These are phyloP conservation scores for Aldrovandia affinis DNA, from an alignment of 2,797 vertebrate species.

Conservation along the genomic window DNA sequence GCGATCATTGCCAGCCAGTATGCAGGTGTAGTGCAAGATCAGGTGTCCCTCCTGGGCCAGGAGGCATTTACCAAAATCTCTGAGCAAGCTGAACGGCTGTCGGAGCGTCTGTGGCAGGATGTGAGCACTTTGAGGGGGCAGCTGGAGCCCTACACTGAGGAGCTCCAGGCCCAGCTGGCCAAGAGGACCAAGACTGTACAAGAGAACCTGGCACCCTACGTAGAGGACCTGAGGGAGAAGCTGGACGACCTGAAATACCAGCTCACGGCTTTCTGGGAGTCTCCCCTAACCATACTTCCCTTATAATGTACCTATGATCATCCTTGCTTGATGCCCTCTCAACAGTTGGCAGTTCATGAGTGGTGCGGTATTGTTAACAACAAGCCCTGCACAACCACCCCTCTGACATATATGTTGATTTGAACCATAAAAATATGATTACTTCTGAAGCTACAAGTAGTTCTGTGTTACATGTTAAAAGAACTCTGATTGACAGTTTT, in stretches of 20 bases:
- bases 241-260: conserved; percentile 9
- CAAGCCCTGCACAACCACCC: not conserved
- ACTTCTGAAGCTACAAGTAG: not conserved
- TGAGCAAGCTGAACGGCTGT: conserved; percentile 48
- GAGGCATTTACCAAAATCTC: conserved; percentile 46
- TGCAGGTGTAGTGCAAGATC: conserved; percentile 35
- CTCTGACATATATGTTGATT: not conserved
- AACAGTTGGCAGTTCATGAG: no score
- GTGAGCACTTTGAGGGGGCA: conserved; percentile 44
- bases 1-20: conserved; percentile 45
- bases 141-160: conserved; percentile 52
- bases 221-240: conserved; percentile 24
- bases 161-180: conserved; percentile 49
- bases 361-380: not conserved
- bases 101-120: conserved; percentile 38
- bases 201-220: conserved; percentile 32
- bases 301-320: no score
- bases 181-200: conserved; percentile 24
- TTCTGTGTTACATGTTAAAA: not conserved
- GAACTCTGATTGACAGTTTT: not conserved
- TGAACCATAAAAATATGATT: not conserved
- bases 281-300: not conserved
- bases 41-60: conserved; percentile 44
- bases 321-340: no score
- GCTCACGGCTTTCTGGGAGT: conserved; percentile 27